Evolutionary conservation across 2,113 vertebrate genomes (phyloP).

Genomic region (Monopterus albus): DNA sequence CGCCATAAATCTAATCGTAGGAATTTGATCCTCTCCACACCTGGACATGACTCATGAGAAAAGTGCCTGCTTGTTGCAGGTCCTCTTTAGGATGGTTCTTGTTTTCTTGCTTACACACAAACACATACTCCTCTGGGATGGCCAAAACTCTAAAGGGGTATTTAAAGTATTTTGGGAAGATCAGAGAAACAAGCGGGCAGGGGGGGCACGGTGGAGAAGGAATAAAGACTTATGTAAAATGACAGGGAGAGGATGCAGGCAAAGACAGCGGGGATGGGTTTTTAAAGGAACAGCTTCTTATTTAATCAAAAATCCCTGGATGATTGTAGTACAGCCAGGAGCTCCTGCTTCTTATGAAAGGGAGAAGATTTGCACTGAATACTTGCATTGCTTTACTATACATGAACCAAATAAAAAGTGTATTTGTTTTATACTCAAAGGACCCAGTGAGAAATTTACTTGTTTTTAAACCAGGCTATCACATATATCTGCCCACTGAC

Average conservation of each 20-base stretch:
- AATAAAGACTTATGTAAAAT: constrained; percentile 50
- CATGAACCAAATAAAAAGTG: constrained; percentile 65
- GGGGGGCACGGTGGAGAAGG: constrained; percentile 20
- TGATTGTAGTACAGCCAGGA: constrained; percentile 31
- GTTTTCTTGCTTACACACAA: constrained; percentile 52
- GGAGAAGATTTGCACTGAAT: constrained; percentile 67
- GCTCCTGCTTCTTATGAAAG: constrained; percentile 34
- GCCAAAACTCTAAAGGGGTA: constrained; percentile 46
- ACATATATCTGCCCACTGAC: constrained; percentile 23
- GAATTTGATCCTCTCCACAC: constrained; percentile 74
- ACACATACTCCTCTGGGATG: constrained; percentile 6
- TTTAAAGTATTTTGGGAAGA: constrained; percentile 47
- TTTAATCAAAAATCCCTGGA: constrained; percentile 40
- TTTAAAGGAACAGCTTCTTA: constrained; percentile 26
- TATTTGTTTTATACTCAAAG: constrained; percentile 60
- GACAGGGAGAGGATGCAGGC: constrained; percentile 9
- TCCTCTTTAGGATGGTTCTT: constrained; percentile 43
- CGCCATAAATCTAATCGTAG: constrained; percentile 62
- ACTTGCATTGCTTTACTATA: constrained; percentile 49
- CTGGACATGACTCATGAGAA: constrained; percentile 62
- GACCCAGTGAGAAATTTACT: constrained; percentile 39
- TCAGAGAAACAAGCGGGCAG: constrained; percentile 11
- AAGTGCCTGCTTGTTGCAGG: constrained; percentile 45
- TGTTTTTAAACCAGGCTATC: constrained; percentile 31
- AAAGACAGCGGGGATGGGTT: constrained; percentile 7